Base-by-base conservation (phyloP, 2,888 invertebrate genomes). In the Andrena chrysosceles region DNA sequence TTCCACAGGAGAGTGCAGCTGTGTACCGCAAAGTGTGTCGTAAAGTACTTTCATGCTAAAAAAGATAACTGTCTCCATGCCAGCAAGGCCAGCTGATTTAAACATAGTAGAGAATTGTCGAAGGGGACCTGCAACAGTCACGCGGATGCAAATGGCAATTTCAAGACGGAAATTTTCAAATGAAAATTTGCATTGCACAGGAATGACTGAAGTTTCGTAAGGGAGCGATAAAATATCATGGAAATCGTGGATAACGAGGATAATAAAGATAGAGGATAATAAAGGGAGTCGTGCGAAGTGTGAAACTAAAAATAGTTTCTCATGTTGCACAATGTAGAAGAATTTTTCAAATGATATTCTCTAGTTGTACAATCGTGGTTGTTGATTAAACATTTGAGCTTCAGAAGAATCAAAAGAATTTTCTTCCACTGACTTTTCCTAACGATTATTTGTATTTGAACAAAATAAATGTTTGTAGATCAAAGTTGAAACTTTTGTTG, bases 21-120 rank as follows among this genome's bases (percentile, higher is more conserved):
- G 23, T 56, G 23, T 56, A 13, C 23, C 16, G 42, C 42, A 42
- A 42, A 42, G 2, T 23, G 23, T 56, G 23, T 23, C 23, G 56
- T 56, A 56, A 56, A 56, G 56, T 56, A 56, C 23, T 26, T 56
- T 56, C 23, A 8, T 26, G 23, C 56, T 10, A 26, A 56, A 56
- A 56, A 56, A 23, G 23, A 56, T 56, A 56, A 56, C 56, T 56
- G 56, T 56, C 23, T 56, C 56, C 56, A 13, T 8, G 56, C 56
- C 56, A 26, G 56, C 56, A 13, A 56, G 56, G 10, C 23, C 23
- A 23, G 23, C 26, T 26, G 56, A 56, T 26, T 56, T 56, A 10
- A 56, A 23, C 56, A 56, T 56, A 56, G 23, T 56, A 56, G 23
- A 56, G 56, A 56, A 56, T 56, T 56, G 56, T 26, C 23, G 56